Conservation (phyloP, 2,797 vertebrate species). For the Sebastes steindachneri region DNA sequence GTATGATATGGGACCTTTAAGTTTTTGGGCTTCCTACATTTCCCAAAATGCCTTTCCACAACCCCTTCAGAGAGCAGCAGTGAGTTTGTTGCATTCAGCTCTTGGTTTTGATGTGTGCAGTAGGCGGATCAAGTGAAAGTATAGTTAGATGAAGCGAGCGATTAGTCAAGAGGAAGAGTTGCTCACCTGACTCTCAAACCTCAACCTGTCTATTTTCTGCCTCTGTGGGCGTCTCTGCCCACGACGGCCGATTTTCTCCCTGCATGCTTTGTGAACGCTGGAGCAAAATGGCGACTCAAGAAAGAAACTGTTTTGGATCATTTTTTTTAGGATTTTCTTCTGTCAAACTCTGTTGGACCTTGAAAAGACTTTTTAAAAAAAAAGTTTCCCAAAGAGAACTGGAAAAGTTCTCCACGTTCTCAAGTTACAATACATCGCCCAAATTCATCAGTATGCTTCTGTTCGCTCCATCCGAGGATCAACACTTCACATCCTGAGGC, state of each 20-base stretch:
- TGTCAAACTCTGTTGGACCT: neutral
- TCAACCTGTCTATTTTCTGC: constrained; percentile 60
- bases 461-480: neutral
- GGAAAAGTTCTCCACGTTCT: neutral
- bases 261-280: neutral
- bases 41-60: constrained; percentile 24
- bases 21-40: constrained; percentile 20
- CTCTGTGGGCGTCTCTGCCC: constrained; percentile 63
- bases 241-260: constrained; percentile 16
- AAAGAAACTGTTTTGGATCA: neutral
- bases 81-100: constrained; percentile 17
- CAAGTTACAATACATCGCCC: neutral
- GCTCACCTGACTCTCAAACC: constrained; percentile 72
- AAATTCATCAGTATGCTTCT: neutral
- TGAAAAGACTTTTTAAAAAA: neutral
- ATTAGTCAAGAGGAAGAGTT: constrained; percentile 66
- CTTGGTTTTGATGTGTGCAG: neutral
- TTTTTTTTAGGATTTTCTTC: neutral
- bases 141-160: constrained; percentile 44
- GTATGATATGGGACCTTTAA: no score
- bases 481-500: constrained; percentile 1
- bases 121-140: constrained; percentile 40
- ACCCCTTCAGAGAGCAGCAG: neutral
- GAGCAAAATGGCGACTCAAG: constrained; percentile 10
- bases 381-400: neutral